phyloP scores from a whole-genome alignment of 1,140 invertebrate species.

The Musca domestica region DNA sequence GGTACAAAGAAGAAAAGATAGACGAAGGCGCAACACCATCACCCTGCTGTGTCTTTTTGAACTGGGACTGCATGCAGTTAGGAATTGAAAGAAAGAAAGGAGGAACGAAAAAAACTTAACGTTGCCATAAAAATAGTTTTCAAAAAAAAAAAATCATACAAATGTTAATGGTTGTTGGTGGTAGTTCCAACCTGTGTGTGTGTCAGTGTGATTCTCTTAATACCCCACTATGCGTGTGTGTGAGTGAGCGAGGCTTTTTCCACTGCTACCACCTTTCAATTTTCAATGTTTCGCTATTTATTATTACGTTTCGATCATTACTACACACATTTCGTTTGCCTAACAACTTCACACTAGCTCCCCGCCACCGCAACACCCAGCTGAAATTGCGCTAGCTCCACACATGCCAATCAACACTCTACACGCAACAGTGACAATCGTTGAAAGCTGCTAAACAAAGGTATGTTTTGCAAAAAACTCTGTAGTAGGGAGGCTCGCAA shows the following conservation, averaged over 20 bases:
- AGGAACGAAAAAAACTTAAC: too few relatives aligned
- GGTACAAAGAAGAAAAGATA: slow-evolving; percentile 4
- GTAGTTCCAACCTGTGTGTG: too few relatives aligned
- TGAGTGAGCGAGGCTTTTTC: background rate
- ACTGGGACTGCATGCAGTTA: slow-evolving; percentile 9
- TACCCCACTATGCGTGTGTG: too few relatives aligned
- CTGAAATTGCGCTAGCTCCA: background rate
- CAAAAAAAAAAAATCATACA: background rate
- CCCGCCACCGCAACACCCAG: background rate
- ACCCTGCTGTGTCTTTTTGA: slow-evolving; percentile 11
- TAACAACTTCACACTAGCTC: too few relatives aligned
- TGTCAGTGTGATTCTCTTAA: too few relatives aligned
- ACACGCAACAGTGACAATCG: too few relatives aligned
- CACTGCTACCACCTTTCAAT: slow-evolving; percentile 2
- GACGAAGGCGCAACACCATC: background rate
- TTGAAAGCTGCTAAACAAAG: too few relatives aligned
- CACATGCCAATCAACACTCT: background rate
- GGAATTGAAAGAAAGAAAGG: too few relatives aligned
- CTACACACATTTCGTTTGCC: slow-evolving; percentile 8
- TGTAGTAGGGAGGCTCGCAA: background rate
- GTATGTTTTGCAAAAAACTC: too few relatives aligned
- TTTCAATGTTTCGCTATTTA: slow-evolving; percentile 13
- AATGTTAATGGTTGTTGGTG: background rate
- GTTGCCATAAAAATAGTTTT: slow-evolving; percentile 12
- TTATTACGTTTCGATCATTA: slow-evolving; percentile 15